A percentile compares a stretch with the other conserved stretches of the same genome.
Conservation (phyloP, 2,888 invertebrate species). For the Hymenopus coronatus region DNA sequence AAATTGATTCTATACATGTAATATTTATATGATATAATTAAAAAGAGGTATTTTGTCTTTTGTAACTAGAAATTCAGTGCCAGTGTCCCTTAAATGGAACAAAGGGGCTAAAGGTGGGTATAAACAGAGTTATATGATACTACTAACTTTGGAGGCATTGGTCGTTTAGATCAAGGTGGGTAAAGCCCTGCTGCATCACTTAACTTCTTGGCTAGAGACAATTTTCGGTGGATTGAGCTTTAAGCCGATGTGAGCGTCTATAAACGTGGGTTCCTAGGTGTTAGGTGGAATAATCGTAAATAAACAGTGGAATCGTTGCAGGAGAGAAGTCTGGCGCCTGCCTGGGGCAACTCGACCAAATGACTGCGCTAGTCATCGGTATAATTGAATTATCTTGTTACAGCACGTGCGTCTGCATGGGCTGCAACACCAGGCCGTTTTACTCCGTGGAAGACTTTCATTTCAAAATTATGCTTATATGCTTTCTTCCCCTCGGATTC, state of each 20-base stretch:
- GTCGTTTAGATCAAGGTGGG: background rate
- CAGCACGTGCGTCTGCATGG: background rate
- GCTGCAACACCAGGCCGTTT: background rate
- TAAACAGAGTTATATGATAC: too few relatives aligned
- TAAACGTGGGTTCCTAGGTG: background rate
- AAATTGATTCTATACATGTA: too few relatives aligned
- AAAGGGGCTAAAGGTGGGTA: too few relatives aligned
- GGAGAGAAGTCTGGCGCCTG: background rate
- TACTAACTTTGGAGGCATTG: background rate
- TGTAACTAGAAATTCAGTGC: too few relatives aligned
- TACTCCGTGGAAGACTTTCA: background rate
- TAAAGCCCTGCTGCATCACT: background rate
- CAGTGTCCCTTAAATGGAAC: too few relatives aligned
- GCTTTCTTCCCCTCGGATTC: background rate
- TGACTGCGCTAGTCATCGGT: background rate
- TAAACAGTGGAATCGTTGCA: background rate
- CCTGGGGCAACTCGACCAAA: background rate
- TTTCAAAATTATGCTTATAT: background rate
- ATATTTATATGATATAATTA: too few relatives aligned
- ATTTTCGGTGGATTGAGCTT: background rate
- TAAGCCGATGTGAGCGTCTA: background rate
- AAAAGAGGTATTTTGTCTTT: too few relatives aligned
- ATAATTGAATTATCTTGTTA: background rate
- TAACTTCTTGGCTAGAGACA: background rate
- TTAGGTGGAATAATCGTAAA: background rate